A percentile compares a stretch with the other conserved stretches of the same genome.
These are phyloP conservation scores for Streptopelia turtur DNA, from an alignment of 2,797 vertebrate genomes.

Conservation along the genomic window DNA sequence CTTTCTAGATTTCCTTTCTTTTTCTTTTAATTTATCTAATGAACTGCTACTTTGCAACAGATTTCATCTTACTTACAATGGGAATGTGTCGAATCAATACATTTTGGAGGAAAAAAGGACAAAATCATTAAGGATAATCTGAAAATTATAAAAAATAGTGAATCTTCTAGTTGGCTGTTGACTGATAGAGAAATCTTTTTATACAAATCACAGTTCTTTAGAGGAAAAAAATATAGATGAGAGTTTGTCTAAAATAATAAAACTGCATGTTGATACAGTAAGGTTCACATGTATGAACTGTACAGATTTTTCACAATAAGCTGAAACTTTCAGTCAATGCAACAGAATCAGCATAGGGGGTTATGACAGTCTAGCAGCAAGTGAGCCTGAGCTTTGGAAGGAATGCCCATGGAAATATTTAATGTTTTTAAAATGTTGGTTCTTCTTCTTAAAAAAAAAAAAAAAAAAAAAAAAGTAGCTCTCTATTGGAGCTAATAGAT, in stretches of 20 bases:
- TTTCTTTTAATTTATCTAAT: neutral
- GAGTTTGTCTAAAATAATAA: neutral
- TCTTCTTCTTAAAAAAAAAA: neutral
- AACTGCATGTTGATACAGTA: neutral
- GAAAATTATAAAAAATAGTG: neutral
- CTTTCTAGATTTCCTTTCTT: neutral
- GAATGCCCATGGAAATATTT: neutral
- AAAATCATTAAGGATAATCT: neutral
- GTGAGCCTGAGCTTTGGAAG: neutral
- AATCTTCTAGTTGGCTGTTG: neutral
- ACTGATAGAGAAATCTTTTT: neutral
- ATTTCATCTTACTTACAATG: neutral
- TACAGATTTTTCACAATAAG: neutral
- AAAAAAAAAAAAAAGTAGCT: too few species aligned
- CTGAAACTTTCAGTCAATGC: neutral
- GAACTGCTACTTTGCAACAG: neutral
- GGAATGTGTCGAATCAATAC: neutral
- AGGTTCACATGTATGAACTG: neutral
- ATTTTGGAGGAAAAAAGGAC: neutral
- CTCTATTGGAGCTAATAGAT: neutral
- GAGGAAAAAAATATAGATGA: neutral
- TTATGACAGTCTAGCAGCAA: neutral
- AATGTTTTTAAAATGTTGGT: fast-evolving
- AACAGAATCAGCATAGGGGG: neutral
- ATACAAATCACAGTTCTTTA: neutral